These are phyloP conservation scores for Nyctibius grandis DNA, from an alignment of 2,797 vertebrate genomes.

Conservation along the genomic window DNA sequence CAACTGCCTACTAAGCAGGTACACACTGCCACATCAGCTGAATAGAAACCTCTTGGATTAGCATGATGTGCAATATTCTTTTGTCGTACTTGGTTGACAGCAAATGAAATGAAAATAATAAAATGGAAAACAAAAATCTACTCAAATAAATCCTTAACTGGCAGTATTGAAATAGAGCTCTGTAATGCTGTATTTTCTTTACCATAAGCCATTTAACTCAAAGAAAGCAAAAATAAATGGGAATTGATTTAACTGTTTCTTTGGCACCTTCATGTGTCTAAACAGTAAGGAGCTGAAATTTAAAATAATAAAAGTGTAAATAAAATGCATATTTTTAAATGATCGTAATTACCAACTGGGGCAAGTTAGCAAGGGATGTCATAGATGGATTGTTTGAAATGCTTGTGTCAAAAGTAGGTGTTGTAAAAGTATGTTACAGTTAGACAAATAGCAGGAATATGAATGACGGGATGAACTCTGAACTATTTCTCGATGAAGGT, in stretches of 20 bases:
- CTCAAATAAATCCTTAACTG: neutral
- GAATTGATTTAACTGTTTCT: neutral
- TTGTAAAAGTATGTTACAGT: neutral
- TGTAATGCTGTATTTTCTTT: neutral
- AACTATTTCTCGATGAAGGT: neutral
- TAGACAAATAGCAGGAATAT: neutral
- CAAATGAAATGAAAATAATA: neutral
- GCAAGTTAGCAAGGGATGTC: neutral
- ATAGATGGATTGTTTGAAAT: neutral
- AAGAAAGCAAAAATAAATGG: neutral
- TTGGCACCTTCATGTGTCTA: neutral
- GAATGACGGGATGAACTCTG: neutral
- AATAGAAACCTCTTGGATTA: conserved; percentile 20
- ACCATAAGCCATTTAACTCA: neutral
- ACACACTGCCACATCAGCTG: neutral
- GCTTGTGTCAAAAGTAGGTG: neutral
- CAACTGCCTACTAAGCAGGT: neutral
- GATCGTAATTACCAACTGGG: neutral
- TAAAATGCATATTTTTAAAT: neutral
- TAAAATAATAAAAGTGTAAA: neutral
- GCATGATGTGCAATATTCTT: neutral
- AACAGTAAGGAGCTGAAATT: neutral
- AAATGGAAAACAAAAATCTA: neutral
- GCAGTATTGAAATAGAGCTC: neutral
- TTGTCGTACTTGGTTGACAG: neutral